Base-by-base conservation (phyloP, 2,797 vertebrate species). In the Lacerta viridis region DNA sequence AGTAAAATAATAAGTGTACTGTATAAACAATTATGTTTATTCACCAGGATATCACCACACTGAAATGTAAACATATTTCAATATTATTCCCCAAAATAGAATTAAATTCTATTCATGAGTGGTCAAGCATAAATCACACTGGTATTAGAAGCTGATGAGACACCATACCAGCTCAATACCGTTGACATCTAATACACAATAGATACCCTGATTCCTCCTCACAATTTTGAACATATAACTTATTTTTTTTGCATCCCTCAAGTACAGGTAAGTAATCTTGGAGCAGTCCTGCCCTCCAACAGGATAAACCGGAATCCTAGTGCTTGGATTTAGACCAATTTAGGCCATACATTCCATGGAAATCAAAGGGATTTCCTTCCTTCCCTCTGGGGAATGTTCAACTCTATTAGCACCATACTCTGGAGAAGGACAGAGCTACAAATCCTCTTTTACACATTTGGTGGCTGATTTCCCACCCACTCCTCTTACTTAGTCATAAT, bases 311-410 rank as follows among this genome's bases (percentile, higher is more conserved):
- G 66, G 33, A 74, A 59, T 75, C 41, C 64, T 55, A 50, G 25
- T 66, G 17, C n/a, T 66, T 81, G 43, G 27, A 55, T 50, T 81
- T 66, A 55, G 68, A 59, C 78, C 41, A 75, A 29, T 68, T 23
- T 89, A 75, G 84, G 43, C n/a, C 83, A n/a, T 7, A 41, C 41
- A 18, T 75, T 66, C 39, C 33, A 18, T 23, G 27, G 39, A 81
- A 85, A 85, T 50, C 10, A 66, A 80, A 80, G 15, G 43, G 33
- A 89, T 81, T 81, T 81, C 59, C n/a, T 66, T 89, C 50, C 43
- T 64, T 59, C n/a, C 75, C 71, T 74, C 68, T 20, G 55, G 59
- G 29, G 59, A 84, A 27, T 27, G 33, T 13, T 46, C 23, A 82
- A 76, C 69, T 66, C 17, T 33, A 61, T 69, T 13, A 64, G 76